Conservation (phyloP, 2,888 invertebrate species). For the Metellina segmentata region DNA sequence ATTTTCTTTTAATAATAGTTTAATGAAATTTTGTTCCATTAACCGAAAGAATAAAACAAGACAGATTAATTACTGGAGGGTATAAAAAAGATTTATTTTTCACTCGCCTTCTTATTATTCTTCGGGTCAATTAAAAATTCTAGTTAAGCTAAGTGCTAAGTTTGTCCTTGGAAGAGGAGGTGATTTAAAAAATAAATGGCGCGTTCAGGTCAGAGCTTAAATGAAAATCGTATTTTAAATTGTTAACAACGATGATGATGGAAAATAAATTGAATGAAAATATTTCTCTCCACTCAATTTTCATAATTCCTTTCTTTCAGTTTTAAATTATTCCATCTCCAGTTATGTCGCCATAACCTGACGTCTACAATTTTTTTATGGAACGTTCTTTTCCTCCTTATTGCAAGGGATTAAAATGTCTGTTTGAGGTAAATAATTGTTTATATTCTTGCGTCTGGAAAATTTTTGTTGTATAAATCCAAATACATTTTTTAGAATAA, state of each 20-base stretch:
- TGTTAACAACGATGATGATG: conserved; percentile 32
- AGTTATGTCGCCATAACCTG: neutral
- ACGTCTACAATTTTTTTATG: neutral
- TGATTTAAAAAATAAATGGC: neutral
- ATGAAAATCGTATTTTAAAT: conserved; percentile 30
- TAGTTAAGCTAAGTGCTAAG: neutral
- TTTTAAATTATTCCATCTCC: conserved; percentile 7
- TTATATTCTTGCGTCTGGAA: no score
- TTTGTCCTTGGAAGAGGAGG: neutral
- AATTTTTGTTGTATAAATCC: no score
- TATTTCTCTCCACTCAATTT: conserved; percentile 1
- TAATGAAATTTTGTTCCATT: neutral
- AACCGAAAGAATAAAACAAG: neutral
- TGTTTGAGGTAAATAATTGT: neutral
- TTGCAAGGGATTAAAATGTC: neutral
- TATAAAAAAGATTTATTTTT: neutral
- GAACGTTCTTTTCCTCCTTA: neutral
- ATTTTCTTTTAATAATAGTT: neutral
- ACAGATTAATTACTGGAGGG: neutral
- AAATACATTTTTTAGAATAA: no score
- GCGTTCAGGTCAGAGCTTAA: neutral
- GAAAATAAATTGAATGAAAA: conserved; percentile 40
- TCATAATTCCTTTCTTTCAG: conserved; percentile 7
- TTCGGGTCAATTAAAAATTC: neutral
- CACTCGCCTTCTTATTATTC: neutral